Conservation (phyloP, 1,140 invertebrate species). For the Lerema accius region DNA sequence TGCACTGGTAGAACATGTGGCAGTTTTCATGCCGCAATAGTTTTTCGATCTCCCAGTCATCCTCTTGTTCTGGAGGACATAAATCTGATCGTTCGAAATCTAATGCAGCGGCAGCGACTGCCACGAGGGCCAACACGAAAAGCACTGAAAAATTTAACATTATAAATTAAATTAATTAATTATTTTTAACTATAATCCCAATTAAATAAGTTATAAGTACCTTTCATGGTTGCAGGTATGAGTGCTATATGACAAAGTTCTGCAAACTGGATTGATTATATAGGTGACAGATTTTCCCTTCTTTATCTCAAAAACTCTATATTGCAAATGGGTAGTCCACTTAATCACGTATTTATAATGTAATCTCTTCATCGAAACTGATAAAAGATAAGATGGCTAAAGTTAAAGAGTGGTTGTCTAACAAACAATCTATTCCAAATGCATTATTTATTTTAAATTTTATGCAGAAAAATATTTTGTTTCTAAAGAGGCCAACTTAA, state of each 20-base stretch:
- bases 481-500: no score
- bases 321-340: not conserved
- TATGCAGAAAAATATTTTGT: no score
- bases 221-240: slow-evolving; percentile 33
- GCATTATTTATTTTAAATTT: no score
- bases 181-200: not conserved
- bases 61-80: slow-evolving; percentile 56
- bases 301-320: not conserved
- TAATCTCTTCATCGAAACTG: not conserved
- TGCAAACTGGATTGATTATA: not conserved
- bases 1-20: slow-evolving; percentile 84
- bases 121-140: slow-evolving; percentile 50
- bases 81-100: slow-evolving; percentile 7
- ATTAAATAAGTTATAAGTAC: slow-evolving; percentile 8
- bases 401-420: no score
- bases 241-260: not conserved
- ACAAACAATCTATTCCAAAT: no score
- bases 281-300: not conserved
- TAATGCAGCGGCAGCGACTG: slow-evolving; percentile 33
- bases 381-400: no score
- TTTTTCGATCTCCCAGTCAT: slow-evolving; percentile 50
- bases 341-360: not conserved
- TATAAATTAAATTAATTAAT: not conserved
- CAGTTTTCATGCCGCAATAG: slow-evolving; percentile 82
- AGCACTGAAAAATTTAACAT: slow-evolving; percentile 11